phyloP scores from a whole-genome alignment of 2,113 vertebrate species.

The Chrysochloris asiatica region DNA sequence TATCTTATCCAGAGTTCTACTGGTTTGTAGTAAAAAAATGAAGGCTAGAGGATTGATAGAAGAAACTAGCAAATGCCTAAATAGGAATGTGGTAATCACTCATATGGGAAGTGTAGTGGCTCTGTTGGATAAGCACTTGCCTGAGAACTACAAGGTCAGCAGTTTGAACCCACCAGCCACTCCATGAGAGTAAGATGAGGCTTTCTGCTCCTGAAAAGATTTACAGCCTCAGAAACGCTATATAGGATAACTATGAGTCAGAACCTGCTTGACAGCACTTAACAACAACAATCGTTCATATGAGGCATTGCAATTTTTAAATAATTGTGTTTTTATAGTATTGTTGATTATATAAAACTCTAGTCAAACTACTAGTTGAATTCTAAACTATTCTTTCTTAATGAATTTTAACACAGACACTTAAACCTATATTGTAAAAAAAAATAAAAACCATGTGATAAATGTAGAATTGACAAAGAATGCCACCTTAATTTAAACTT shows the following conservation, averaged over 20 bases:
- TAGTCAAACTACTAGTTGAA: slow-evolving; percentile 23
- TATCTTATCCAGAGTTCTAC: neutral
- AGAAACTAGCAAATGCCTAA: slow-evolving; percentile 38
- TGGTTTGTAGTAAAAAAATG: slow-evolving; percentile 32
- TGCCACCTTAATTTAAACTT: slow-evolving; percentile 68
- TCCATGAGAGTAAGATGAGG: too few relatives aligned
- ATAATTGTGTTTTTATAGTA: slow-evolving; percentile 31
- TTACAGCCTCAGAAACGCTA: too few relatives aligned
- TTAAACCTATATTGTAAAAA: slow-evolving; percentile 56
- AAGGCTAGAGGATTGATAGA: slow-evolving; percentile 32
- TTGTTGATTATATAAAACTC: slow-evolving; percentile 16
- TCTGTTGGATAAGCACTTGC: too few relatives aligned
- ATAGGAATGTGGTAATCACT: neutral
- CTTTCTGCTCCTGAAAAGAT: too few relatives aligned
- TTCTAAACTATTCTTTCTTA: slow-evolving; percentile 34
- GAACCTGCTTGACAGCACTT: too few relatives aligned
- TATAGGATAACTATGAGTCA: too few relatives aligned
- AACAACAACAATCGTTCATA: slow-evolving; percentile 29
- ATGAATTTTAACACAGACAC: neutral
- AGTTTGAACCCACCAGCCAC: too few relatives aligned
- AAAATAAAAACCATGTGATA: neutral
- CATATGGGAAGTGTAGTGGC: too few relatives aligned
- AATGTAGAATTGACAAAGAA: slow-evolving; percentile 49
- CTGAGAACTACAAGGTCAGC: too few relatives aligned
- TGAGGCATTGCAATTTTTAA: slow-evolving; percentile 37